Conservation (phyloP, 2,888 invertebrate species). For the Heliconius ismenius region DNA sequence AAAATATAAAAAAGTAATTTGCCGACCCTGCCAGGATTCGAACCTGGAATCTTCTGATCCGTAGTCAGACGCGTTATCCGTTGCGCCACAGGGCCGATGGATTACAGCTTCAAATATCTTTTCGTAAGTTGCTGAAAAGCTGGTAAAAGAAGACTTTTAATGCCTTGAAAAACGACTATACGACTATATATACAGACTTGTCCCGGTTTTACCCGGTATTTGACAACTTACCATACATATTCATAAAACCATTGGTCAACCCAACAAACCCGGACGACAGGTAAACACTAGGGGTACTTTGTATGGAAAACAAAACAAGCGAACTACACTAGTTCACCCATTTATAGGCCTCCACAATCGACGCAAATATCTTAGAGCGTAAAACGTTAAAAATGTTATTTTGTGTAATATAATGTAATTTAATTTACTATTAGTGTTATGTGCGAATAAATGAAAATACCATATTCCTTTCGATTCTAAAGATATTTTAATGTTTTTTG, state of each 20-base stretch:
- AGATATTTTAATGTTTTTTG: too few species aligned
- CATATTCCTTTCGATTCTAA: too few species aligned
- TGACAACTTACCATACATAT: background rate
- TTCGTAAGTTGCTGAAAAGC: background rate
- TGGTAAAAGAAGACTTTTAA: too few species aligned
- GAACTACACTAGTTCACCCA: background rate
- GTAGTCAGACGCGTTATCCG: conserved; percentile 87
- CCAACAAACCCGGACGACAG: background rate
- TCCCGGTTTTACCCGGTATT: background rate
- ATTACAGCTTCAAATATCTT: background rate
- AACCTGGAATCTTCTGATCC: conserved; percentile 86
- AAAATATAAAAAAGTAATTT: background rate
- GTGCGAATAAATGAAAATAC: background rate
- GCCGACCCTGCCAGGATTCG: conserved; percentile 84
- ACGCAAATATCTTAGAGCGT: background rate
- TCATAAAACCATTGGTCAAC: background rate
- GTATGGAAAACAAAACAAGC: conserved; percentile 5
- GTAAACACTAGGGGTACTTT: background rate
- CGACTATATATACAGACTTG: background rate
- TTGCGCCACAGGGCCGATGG: conserved; percentile 83
- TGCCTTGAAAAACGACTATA: too few species aligned
- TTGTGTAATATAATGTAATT: background rate
- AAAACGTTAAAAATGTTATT: background rate
- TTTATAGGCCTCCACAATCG: background rate
- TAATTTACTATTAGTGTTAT: background rate